phyloP scores from a whole-genome alignment of 2,888 invertebrate species.

The Heliconius cydno region DNA sequence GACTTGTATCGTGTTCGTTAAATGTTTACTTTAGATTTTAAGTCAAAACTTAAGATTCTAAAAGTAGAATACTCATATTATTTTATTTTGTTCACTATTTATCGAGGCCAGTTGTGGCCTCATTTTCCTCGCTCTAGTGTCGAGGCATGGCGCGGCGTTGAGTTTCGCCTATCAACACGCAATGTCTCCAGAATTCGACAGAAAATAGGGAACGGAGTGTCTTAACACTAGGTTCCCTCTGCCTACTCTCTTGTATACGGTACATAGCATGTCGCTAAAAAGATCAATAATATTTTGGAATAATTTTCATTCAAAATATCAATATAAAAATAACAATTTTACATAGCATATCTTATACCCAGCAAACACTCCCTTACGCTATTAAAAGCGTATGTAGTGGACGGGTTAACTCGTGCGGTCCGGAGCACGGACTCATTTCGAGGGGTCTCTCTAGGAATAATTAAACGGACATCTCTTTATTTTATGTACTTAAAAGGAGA shows the following conservation, averaged over 20 bases:
- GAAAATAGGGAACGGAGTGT: no score
- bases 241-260: no score
- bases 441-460: constrained; percentile 31
- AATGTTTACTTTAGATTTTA: not conserved
- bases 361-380: not conserved
- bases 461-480: constrained; percentile 31
- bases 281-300: not conserved
- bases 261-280: no score
- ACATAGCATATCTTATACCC: not conserved
- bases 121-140: no score
- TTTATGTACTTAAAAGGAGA: constrained; percentile 7
- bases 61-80: no score
- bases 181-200: no score
- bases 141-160: no score
- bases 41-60: no score
- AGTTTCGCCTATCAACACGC: no score
- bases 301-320: not conserved
- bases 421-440: constrained; percentile 20
- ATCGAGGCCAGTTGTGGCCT: no score
- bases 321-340: not conserved
- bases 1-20: not conserved
- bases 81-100: no score
- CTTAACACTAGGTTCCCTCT: no score
- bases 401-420: constrained; percentile 34
- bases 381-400: constrained; percentile 22